Conservation (phyloP, 2,888 invertebrate genomes). For the Lymantria monacha region DNA sequence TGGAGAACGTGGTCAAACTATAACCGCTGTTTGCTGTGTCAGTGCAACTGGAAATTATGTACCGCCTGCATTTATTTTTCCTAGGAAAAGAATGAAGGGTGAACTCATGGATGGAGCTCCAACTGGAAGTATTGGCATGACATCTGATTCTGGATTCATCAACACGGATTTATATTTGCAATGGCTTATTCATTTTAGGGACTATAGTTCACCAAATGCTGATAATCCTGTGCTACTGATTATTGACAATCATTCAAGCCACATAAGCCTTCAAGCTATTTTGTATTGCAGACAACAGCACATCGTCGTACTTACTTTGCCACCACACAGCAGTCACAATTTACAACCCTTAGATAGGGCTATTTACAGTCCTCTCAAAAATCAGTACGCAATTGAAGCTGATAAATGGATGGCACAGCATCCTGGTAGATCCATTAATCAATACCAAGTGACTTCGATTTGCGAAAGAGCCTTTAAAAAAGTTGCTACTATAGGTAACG, state of each 20-base stretch:
- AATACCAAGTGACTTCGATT: neutral
- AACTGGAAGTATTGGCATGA: neutral
- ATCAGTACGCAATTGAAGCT: neutral
- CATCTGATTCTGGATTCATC: neutral
- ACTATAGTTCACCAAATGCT: neutral
- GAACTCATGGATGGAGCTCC: neutral
- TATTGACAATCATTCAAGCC: neutral
- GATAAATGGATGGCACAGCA: neutral
- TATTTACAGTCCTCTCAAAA: neutral
- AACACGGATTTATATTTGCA: neutral
- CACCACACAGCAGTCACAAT: neutral
- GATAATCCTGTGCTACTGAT: neutral
- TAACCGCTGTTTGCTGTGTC: neutral
- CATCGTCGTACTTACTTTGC: neutral
- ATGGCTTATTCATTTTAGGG: neutral
- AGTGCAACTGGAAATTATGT: neutral
- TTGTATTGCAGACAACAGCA: neutral
- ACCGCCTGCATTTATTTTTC: neutral
- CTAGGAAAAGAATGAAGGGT: neutral
- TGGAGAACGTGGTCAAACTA: neutral
- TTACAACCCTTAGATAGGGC: neutral
- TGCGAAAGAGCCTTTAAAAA: conserved; percentile 1
- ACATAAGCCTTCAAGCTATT: neutral
- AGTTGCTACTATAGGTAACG: conserved; percentile 1
- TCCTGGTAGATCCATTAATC: neutral